Base-by-base conservation (phyloP, 2,113 vertebrate species). In the Glareola pratincola region DNA sequence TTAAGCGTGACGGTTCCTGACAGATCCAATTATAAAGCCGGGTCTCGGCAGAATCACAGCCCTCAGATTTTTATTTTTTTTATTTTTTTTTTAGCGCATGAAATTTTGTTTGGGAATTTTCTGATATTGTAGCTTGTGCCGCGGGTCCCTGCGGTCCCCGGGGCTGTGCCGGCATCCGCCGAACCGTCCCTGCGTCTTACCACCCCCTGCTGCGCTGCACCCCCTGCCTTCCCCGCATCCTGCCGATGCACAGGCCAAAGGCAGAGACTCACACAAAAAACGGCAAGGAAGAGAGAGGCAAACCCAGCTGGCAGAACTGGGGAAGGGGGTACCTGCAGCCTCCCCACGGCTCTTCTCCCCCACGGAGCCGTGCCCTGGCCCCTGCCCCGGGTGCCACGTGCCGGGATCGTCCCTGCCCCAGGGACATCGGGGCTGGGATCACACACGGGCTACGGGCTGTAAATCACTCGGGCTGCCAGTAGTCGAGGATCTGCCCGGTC, bases 21-120 rank as follows among this genome's bases (percentile, higher is more conserved):
- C 97, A 97, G 95, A 97, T 97, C 96, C 97, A 95, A 96, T 98
- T 98, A 98, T 94, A 96, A 96, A 96, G 93, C 82, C 72, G 29
- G 64, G 74, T 78, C 95, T 97, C 96, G 74, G 94, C 96, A 96
- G 96, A 94, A 95, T 88, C 32, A 1, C 83, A 69, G 91, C 56
- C 30, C 81, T 27, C 85, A 92, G 89, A 95, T 93, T 39, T 19
- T 47, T 43, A 43, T 15, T 20, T 45, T 19, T 47, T 21, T 47
- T 21, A 21, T 47, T 47, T 21, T 48, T 22, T 48, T 22, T 22
- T 77, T 68, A 88, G 83, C 6, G 74, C 94, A 9, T 92, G 86
- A 94, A 93, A 97, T 96, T 80, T 72, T 60, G 69, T 69, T 77
- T 53, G 88, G 73, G 89, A 84, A 15, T 94, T 92, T 89, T 92